These are phyloP conservation scores for Leptopilina clavipes DNA, from an alignment of 1,140 invertebrate genomes.

Conservation along the genomic window DNA sequence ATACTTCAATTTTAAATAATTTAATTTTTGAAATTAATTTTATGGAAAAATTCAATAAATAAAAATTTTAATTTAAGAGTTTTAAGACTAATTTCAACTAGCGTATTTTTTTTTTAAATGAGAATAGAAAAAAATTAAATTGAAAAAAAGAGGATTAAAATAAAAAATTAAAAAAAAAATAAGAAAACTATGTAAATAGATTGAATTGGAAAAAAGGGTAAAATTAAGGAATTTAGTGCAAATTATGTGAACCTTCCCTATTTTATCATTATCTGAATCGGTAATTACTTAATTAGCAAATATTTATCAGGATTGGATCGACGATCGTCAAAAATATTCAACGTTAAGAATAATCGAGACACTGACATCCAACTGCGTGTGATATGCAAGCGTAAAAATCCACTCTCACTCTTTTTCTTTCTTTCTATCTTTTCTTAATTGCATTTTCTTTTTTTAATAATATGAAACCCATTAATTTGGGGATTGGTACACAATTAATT, in stretches of 20 bases:
- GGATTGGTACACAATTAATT: conserved; percentile 47
- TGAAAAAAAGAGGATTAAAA: no score
- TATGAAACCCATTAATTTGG: conserved; percentile 34
- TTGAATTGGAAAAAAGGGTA: no score
- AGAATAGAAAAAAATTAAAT: no score
- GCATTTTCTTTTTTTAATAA: conserved; percentile 3
- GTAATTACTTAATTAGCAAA: background rate
- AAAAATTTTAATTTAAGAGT: no score
- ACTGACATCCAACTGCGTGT: conserved; percentile 52
- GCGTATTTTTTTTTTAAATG: no score
- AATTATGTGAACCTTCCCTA: background rate
- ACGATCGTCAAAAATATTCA: background rate
- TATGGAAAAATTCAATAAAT: no score
- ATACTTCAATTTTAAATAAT: no score
- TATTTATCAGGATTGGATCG: background rate
- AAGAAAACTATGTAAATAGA: no score
- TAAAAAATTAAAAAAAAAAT: no score
- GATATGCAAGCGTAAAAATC: conserved; percentile 56
- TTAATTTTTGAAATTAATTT: no score
- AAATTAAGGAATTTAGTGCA: no score
- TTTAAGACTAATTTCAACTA: no score
- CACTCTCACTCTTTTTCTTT: conserved; percentile 33
- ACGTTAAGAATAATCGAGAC: conserved; percentile 42
- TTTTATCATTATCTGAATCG: background rate
- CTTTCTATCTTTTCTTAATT: conserved; percentile 14